Percentiles rank a stretch among this genome's conserved stretches.
Conservation (phyloP, 2,888 invertebrate genomes). For the Prenolepis imparis region DNA sequence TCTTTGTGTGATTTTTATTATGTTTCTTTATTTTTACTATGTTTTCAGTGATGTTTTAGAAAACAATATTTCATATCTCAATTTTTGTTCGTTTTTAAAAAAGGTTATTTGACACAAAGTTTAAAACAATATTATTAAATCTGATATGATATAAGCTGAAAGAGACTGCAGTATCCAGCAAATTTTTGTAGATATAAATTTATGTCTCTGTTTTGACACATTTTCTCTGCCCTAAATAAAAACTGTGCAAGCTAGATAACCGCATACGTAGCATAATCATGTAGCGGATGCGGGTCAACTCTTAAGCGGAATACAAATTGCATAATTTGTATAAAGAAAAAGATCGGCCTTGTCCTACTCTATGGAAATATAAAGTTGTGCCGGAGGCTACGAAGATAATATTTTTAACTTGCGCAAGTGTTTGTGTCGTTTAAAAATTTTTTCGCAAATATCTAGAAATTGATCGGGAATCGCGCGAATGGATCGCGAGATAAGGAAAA, state of each 20-base stretch:
- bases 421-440: background rate
- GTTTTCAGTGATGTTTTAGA: background rate
- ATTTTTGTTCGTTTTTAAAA: background rate
- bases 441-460: constrained; percentile 17
- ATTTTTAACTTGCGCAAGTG: constrained; percentile 30
- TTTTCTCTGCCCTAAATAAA: constrained; percentile 26
- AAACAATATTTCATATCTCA: background rate
- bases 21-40: background rate
- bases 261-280: constrained; percentile 57
- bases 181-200: background rate
- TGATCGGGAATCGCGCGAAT: constrained; percentile 23
- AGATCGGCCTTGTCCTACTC: constrained; percentile 46
- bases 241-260: constrained; percentile 37
- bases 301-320: constrained; percentile 74
- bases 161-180: background rate
- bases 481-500: background rate
- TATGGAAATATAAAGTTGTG: constrained; percentile 3
- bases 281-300: constrained; percentile 65
- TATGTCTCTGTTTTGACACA: background rate
- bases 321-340: constrained; percentile 76
- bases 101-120: background rate
- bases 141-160: background rate
- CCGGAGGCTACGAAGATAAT: constrained; percentile 38
- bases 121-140: constrained; percentile 1
- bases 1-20: background rate